phyloP scores from a whole-genome alignment of 2,888 invertebrate genomes.

The Ypsolopha scabrella region DNA sequence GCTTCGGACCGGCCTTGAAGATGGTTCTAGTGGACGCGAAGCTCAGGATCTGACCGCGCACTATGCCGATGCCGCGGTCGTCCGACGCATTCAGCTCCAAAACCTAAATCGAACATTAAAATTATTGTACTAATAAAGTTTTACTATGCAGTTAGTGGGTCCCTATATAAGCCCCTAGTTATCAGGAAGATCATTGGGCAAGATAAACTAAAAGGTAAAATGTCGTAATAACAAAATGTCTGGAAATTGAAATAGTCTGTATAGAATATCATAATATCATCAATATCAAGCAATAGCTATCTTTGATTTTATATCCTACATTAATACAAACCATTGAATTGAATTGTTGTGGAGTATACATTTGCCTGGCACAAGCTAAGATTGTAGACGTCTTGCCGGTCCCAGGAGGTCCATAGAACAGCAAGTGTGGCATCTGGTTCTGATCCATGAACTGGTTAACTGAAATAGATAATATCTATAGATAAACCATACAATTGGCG shows the following conservation, averaged over 20 bases:
- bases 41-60: slow-evolving; percentile 92
- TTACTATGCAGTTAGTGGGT: no score
- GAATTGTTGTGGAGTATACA: slow-evolving; percentile 91
- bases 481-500: no score
- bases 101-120: slow-evolving; percentile 72
- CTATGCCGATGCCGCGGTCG: slow-evolving; percentile 96
- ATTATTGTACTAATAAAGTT: neutral
- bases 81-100: slow-evolving; percentile 97
- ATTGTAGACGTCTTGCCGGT: slow-evolving; percentile 99
- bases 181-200: no score
- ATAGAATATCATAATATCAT: no score
- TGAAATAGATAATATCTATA: slow-evolving; percentile 48
- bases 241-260: no score
- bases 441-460: slow-evolving; percentile 90
- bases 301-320: no score
- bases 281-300: no score
- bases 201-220: no score
- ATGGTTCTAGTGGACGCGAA: slow-evolving; percentile 98
- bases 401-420: slow-evolving; percentile 98
- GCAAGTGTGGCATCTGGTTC: slow-evolving; percentile 92
- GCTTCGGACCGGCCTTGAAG: slow-evolving; percentile 92
- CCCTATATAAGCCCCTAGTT: no score
- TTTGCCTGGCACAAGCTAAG: slow-evolving; percentile 92
- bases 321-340: slow-evolving; percentile 81
- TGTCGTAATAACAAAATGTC: no score